These are phyloP conservation scores for Pelodytes ibericus DNA, from an alignment of 2,797 vertebrate species.

Conservation along the genomic window DNA sequence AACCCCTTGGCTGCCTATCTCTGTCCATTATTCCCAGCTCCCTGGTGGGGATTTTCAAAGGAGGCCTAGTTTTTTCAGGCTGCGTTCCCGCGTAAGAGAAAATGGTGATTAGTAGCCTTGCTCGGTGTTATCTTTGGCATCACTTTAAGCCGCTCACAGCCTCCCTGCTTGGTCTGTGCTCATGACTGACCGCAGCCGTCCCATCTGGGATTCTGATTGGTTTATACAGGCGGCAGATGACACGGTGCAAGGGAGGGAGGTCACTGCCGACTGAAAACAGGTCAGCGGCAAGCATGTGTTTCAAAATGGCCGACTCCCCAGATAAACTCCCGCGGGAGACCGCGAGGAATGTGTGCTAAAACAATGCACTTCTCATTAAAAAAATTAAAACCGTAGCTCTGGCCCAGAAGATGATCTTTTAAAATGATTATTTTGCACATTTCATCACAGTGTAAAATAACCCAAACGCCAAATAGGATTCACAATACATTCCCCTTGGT, in stretches of 20 bases:
- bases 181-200: background rate
- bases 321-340: background rate
- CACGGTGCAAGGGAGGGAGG: background rate
- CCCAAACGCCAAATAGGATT: too few species aligned
- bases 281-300: slow-evolving; percentile 6
- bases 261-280: background rate
- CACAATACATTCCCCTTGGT: too few species aligned
- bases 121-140: slow-evolving; percentile 39
- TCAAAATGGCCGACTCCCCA: slow-evolving; percentile 9
- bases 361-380: slow-evolving; percentile 8
- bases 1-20: background rate
- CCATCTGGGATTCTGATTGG: slow-evolving; percentile 33
- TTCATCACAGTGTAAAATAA: too few species aligned
- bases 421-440: background rate
- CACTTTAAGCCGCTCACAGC: background rate
- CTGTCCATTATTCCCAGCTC: slow-evolving; percentile 2
- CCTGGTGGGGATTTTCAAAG: slow-evolving; percentile 16
- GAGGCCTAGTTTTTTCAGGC: slow-evolving; percentile 22
- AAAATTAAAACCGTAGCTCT: background rate
- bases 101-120: slow-evolving; percentile 3
- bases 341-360: background rate
- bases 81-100: background rate
- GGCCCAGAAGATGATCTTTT: background rate
- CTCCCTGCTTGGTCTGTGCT: background rate
- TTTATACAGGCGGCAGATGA: slow-evolving; percentile 21